Conservation (phyloP, 2,888 invertebrate genomes). For the Phyllotreta striolata region DNA sequence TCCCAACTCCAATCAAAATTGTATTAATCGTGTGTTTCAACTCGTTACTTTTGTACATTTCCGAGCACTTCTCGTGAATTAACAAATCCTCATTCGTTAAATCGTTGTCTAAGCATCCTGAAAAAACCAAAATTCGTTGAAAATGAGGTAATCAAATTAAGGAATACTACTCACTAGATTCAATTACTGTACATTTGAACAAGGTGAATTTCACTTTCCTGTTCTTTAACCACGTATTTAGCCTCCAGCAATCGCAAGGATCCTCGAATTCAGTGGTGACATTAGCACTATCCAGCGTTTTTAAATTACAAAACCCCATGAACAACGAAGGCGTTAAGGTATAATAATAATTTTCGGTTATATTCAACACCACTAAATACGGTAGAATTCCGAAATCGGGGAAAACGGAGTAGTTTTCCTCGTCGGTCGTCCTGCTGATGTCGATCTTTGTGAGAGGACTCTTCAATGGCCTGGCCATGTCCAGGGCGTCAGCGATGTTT, state of each 20-base stretch:
- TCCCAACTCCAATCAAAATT: slow-evolving; percentile 27
- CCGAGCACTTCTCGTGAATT: slow-evolving; percentile 27
- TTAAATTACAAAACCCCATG: slow-evolving; percentile 56
- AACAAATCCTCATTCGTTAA: slow-evolving; percentile 29
- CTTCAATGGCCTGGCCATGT: slow-evolving; percentile 51
- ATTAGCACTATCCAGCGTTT: slow-evolving; percentile 51
- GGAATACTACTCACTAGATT: slow-evolving; percentile 47
- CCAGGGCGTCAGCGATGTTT: slow-evolving; percentile 53
- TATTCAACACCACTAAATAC: slow-evolving; percentile 52
- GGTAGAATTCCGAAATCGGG: slow-evolving; percentile 55
- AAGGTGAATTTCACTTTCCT: slow-evolving; percentile 50
- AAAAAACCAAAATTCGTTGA: slow-evolving; percentile 21
- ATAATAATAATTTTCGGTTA: slow-evolving; percentile 52
- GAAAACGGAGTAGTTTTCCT: slow-evolving; percentile 42
- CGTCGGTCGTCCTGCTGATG: slow-evolving; percentile 52
- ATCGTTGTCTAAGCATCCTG: slow-evolving; percentile 27
- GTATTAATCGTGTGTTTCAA: slow-evolving; percentile 20
- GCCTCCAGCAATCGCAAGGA: slow-evolving; percentile 56
- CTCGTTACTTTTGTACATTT: slow-evolving; percentile 21
- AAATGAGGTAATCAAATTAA: background rate
- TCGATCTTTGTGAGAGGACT: slow-evolving; percentile 55
- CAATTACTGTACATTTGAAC: slow-evolving; percentile 48
- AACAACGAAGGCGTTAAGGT: slow-evolving; percentile 50
- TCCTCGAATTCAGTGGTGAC: slow-evolving; percentile 50
- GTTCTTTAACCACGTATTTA: slow-evolving; percentile 53